phyloP scores from a whole-genome alignment of 2,113 vertebrate species.

The Glaucomys volans region DNA sequence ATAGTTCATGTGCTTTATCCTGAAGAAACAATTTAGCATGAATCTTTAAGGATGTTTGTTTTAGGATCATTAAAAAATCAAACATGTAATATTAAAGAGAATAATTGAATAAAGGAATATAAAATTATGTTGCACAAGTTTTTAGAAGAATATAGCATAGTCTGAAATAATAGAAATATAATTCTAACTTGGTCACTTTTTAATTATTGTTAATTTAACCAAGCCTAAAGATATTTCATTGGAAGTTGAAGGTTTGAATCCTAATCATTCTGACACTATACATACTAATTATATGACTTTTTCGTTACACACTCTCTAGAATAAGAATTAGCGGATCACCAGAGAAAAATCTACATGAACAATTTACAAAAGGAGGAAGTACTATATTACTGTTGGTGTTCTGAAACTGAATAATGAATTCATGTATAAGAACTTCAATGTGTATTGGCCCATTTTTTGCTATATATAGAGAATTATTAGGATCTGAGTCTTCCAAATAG shows the following conservation, averaged over 20 bases:
- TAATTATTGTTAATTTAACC: slow-evolving; percentile 33
- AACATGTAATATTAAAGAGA: neutral
- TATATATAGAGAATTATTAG: slow-evolving; percentile 59
- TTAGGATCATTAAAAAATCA: neutral
- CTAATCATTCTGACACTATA: neutral
- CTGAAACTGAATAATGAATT: slow-evolving; percentile 55
- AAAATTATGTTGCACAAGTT: neutral
- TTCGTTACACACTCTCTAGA: neutral
- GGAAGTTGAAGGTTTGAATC: neutral
- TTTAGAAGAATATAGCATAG: neutral
- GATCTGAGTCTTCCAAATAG: neutral
- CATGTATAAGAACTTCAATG: slow-evolving; percentile 3
- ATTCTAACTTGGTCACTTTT: slow-evolving; percentile 1
- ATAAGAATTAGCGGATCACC: neutral
- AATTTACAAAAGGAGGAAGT: slow-evolving; percentile 46
- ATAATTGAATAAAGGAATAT: neutral
- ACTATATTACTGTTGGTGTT: slow-evolving; percentile 9
- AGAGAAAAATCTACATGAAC: neutral
- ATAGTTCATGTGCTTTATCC: neutral
- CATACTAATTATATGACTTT: neutral
- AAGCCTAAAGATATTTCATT: neutral
- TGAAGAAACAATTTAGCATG: neutral
- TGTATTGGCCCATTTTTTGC: slow-evolving; percentile 5
- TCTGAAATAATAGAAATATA: neutral
- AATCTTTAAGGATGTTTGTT: slow-evolving; percentile 22